Evolutionary conservation across 1,140 invertebrate genomes (phyloP).

Genomic region (Achatina immaculata): DNA sequence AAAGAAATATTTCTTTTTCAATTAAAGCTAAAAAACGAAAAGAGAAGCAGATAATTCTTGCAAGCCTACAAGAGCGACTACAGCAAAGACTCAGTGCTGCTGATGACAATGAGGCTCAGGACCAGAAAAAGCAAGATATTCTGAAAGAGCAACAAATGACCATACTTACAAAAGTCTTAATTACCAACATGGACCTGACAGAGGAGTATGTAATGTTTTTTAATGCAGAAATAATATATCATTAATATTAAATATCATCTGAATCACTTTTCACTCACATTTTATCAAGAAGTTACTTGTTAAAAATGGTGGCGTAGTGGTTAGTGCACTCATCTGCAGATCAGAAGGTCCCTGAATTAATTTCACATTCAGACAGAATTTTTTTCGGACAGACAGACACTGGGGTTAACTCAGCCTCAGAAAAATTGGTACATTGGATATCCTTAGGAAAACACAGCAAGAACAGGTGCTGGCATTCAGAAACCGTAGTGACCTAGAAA

Average conservation of each 20-base stretch:
- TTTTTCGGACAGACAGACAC: no score
- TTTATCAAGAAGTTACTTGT: no score
- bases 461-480: no score
- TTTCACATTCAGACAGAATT: no score
- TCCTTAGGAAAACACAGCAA: no score
- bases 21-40: constrained; percentile 39
- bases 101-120: constrained; percentile 46
- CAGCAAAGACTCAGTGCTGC: constrained; percentile 53
- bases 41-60: constrained; percentile 50
- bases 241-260: neutral
- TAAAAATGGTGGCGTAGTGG: no score
- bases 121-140: constrained; percentile 52
- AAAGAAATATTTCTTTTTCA: neutral
- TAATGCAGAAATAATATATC: neutral
- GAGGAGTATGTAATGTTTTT: constrained; percentile 57
- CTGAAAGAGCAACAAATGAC: constrained; percentile 55
- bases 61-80: constrained; percentile 51
- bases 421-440: no score
- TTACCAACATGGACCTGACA: constrained; percentile 58
- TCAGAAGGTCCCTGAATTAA: no score
- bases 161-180: constrained; percentile 55
- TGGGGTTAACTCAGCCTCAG: no score
- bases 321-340: no score
- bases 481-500: no score
- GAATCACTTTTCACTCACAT: no score